Evolutionary conservation across 1,140 invertebrate species (phyloP).

Genomic region (Monochamus saltuarius): DNA sequence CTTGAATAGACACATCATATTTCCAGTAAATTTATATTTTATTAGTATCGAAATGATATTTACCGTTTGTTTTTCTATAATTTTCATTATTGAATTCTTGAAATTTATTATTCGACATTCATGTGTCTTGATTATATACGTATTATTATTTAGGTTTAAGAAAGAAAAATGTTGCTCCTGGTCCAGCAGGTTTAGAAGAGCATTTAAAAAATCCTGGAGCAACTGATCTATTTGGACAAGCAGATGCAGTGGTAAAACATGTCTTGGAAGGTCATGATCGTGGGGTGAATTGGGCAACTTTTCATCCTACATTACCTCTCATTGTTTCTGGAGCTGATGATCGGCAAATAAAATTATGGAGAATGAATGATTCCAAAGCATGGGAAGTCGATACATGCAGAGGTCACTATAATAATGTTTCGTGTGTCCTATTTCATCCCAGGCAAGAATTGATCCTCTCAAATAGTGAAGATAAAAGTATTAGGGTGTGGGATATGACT

Average conservation of each 20-base stretch:
- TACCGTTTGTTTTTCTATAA: too few species aligned
- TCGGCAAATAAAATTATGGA: constrained; percentile 95
- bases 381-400: constrained; percentile 99
- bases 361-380: constrained; percentile 98
- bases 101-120: too few species aligned
- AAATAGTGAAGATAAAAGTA: constrained; percentile 97
- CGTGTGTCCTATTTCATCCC: constrained; percentile 96
- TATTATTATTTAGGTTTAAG: constrained; percentile 64
- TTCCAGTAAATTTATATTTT: too few species aligned
- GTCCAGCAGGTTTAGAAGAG: constrained; percentile 86
- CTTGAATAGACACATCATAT: too few species aligned
- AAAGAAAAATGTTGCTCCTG: constrained; percentile 97
- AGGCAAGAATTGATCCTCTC: constrained; percentile 95
- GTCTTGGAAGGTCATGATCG: constrained; percentile 96
- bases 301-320: constrained; percentile 92
- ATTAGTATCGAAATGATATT: too few species aligned
- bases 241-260: constrained; percentile 97
- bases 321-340: constrained; percentile 98
- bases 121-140: too few species aligned
- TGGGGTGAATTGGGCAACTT: constrained; percentile 98
- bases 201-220: constrained; percentile 83
- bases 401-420: constrained; percentile 99
- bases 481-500: constrained; percentile 98
- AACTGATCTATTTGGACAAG: constrained; percentile 95
- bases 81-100: too few species aligned